Evolutionary conservation across 2,888 invertebrate genomes (phyloP), one percentile per base, ranked within the genome.

Genomic region (Lasioglossum villosulum): DNA sequence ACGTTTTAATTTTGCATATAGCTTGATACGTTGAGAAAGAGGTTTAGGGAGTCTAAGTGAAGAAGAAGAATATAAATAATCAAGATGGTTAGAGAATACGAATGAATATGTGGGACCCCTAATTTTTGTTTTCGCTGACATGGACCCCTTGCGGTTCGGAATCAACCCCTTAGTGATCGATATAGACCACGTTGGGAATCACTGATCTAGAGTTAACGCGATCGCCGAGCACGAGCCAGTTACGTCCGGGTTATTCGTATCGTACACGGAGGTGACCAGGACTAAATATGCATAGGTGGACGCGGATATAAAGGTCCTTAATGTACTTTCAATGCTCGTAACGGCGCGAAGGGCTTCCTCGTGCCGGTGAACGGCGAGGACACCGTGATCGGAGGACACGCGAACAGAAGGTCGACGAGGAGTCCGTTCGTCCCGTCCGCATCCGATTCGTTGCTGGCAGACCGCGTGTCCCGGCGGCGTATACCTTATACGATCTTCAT

Each of bases 261-360:
- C n/a, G 73, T 1, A 30, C 59, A 71, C 27, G n/a, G 27, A 59
- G 66, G 34, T 59, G 56, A 78, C 70, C 83, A 59, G 30, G 42
- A n/a, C 42, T 78, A 71, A 84, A 82, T 80, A 83, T 86, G 80
- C 86, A 72, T 45, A 63, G 73, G 75, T 23, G 73, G 68, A 76
- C 79, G 30, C 75, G 78, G 52, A 73, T 78, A 59, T 86, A 79
- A 34, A 42, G 77, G 59, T 76, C 76, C 86, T 82, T 87, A 87
- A 87, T 87, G 87, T 87, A 87, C 80, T 87, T 87, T 86, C 87
- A 30, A 83, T 87, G 87, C 87, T 87, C 80, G 83, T 86, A 81
- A 87, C 80, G 71, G 30, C 80, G 76, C 30, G 59, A 37, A 19
- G 45, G 56, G 75, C 77, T 78, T 86, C 75, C 78, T 84, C 39